phyloP scores from a whole-genome alignment of 1,140 invertebrate genomes.

The Achatina immaculata region DNA sequence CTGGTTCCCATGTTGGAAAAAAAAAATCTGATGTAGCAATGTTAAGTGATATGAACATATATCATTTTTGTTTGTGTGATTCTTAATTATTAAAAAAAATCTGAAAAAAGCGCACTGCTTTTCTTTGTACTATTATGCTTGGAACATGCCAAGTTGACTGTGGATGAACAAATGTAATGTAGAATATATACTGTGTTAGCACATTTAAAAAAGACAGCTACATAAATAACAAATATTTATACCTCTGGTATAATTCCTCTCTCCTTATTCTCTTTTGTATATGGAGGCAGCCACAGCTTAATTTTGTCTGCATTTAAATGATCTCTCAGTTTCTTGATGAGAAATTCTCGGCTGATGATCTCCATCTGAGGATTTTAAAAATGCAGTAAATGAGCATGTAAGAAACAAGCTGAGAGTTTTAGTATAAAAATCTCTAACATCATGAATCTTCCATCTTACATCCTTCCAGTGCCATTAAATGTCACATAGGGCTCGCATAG shows the following conservation, averaged over 20 bases:
- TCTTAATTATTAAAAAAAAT: not conserved
- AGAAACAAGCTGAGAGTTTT: too few relatives aligned
- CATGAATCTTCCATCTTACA: too few relatives aligned
- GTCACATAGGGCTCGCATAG: too few relatives aligned
- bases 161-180: not conserved
- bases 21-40: too few relatives aligned
- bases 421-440: too few relatives aligned
- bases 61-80: too few relatives aligned
- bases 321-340: conserved; percentile 66
- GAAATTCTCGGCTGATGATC: conserved; percentile 32
- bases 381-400: not conserved
- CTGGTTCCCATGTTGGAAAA: too few relatives aligned
- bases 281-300: conserved; percentile 82
- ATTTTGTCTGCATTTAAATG: conserved; percentile 78
- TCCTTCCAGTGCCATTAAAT: too few relatives aligned
- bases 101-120: not conserved
- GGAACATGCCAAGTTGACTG: not conserved
- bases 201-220: too few relatives aligned
- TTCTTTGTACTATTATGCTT: not conserved
- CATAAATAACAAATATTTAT: too few relatives aligned
- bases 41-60: too few relatives aligned
- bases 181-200: too few relatives aligned
- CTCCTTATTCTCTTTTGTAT: conserved; percentile 74
- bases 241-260: conserved; percentile 71
- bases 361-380: conserved; percentile 35